phyloP scores from a whole-genome alignment of 2,888 invertebrate species.

The Luperina nickerlii region DNA sequence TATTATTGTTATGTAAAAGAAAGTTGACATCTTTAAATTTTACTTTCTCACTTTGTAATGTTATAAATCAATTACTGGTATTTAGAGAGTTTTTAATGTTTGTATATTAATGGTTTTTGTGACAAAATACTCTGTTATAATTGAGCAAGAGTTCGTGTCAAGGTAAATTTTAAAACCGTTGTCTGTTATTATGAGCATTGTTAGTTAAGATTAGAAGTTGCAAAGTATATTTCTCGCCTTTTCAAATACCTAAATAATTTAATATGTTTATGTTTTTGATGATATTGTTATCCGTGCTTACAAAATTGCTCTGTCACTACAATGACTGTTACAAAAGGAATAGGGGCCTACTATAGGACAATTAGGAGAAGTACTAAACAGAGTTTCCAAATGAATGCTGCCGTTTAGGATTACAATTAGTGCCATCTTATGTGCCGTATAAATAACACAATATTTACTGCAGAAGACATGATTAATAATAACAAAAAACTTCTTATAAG shows the following conservation, averaged over 20 bases:
- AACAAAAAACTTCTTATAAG: not conserved
- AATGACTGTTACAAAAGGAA: not conserved
- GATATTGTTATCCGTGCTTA: not conserved
- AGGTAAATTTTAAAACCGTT: conserved; percentile 20
- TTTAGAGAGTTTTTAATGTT: conserved; percentile 53
- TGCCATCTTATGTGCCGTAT: not conserved
- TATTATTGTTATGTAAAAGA: conserved; percentile 62
- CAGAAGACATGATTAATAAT: not conserved
- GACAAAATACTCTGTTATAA: conserved; percentile 22
- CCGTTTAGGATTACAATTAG: not conserved
- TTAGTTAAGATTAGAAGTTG: not conserved
- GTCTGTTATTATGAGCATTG: not conserved
- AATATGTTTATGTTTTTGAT: not conserved
- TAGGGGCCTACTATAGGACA: not conserved
- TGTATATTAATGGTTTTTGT: conserved; percentile 20
- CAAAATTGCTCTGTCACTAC: not conserved
- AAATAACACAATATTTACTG: not conserved
- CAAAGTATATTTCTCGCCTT: not conserved
- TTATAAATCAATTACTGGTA: conserved; percentile 44
- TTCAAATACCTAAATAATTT: not conserved
- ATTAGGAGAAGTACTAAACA: not conserved
- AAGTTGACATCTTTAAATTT: conserved; percentile 61
- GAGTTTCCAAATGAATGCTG: not conserved
- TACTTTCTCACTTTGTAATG: conserved; percentile 56
- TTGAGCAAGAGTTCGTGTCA: conserved; percentile 31